Base-by-base conservation (phyloP, 2,113 vertebrate genomes). In the Mohoua ochrocephala region DNA sequence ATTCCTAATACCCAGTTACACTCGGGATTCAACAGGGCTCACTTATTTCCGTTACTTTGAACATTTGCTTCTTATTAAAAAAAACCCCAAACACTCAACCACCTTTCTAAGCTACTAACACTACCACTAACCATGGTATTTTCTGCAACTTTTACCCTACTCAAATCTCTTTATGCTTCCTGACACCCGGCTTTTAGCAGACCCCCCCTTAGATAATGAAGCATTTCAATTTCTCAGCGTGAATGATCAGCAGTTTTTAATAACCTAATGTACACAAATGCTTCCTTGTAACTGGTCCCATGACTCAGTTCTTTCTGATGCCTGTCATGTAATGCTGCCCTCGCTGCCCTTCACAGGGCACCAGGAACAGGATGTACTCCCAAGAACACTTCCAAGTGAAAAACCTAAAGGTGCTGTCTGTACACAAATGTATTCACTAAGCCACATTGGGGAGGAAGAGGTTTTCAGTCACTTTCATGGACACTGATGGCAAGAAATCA, bases 351-450 rank as follows among this genome's bases (percentile, higher is more conserved):
- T 65, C 27, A 20, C 9, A 27, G 9, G 69, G 11, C 41, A 49
- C 30, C 50, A 78, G 65, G 59, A 83, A 59, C 0, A 0, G 60
- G 69, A 61, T 3, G 13, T 0, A 3, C 33, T 17, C 42, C 24
- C 61, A 47, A 60, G 57, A 53, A 33, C 18, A 7, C 10, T 79
- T 28, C 30, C 6, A 28, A 50, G 42, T 9, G 68, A 79, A 37
- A 63, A 91, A 39, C 30, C 60, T n/a, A 2, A 63, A 81, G 52
- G 41, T 84, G 30, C 17, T 37, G 50, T 20, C 17, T 77, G 71
- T 16, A 52, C 63, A 67, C 24, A 35, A 37, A 64, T 3, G 23
- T 6, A 24, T 37, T 53, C 33, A 35, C 64, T 35, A 52, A 81
- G 22, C 68, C 73, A 42, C n/a, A 45, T 0, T 0, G 9, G 0